A percentile compares a stretch with the other conserved stretches of the same genome.
These are phyloP conservation scores for Xanthorhoe designata DNA, from an alignment of 2,888 invertebrate genomes.

Conservation along the genomic window DNA sequence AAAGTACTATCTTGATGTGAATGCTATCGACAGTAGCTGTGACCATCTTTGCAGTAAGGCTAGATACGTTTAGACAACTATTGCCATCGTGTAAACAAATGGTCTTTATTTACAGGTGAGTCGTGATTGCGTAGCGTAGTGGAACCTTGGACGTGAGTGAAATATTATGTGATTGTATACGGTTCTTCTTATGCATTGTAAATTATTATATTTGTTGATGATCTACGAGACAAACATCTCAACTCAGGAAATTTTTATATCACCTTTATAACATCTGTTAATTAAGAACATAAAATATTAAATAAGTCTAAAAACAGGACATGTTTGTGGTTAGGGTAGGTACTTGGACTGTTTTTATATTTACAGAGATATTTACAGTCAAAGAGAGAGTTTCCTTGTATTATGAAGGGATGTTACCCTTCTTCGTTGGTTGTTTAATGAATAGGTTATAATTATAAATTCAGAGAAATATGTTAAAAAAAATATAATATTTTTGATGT, in stretches of 20 bases:
- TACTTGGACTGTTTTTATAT: no score
- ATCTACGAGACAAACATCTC: slow-evolving; percentile 7
- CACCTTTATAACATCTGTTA: background rate
- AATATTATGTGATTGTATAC: slow-evolving; percentile 42
- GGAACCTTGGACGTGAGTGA: slow-evolving; percentile 56
- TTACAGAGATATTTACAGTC: no score
- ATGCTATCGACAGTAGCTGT: background rate
- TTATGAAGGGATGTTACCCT: no score
- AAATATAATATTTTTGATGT: no score
- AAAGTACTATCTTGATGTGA: background rate
- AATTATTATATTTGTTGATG: slow-evolving; percentile 30
- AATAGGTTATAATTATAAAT: no score
- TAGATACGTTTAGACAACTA: slow-evolving; percentile 10
- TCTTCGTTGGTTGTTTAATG: no score
- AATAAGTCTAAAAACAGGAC: background rate
- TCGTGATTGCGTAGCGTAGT: slow-evolving; percentile 49
- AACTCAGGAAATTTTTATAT: background rate
- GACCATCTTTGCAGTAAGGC: background rate
- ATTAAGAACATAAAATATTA: no score
- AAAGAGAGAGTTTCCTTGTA: no score
- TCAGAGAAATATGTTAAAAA: no score
- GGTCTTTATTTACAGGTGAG: slow-evolving; percentile 52
- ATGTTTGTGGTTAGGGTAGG: no score
- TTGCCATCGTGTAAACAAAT: slow-evolving; percentile 26
- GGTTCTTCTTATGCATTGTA: slow-evolving; percentile 30